These are phyloP conservation scores for Onychomys leucogaster DNA, from an alignment of 2,797 vertebrate species.

Conservation along the genomic window DNA sequence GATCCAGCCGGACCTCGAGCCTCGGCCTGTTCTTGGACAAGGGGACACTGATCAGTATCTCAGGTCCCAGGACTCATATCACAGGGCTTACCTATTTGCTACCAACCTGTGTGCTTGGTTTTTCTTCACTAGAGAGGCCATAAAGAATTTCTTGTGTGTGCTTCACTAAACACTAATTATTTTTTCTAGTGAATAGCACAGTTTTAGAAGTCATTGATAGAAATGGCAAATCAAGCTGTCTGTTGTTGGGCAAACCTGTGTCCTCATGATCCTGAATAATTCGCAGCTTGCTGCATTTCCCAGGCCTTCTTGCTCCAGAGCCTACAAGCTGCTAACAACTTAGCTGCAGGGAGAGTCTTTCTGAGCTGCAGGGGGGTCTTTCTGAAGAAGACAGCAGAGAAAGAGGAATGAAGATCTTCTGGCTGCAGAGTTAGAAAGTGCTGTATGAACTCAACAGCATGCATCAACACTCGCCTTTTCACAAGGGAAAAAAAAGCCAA, in stretches of 20 bases:
- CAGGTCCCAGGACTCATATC: not conserved
- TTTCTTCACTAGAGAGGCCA: not conserved
- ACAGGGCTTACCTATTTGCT: not conserved
- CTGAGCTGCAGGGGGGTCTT: not conserved
- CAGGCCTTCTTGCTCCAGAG: not conserved
- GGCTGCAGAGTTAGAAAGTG: slow-evolving; percentile 14
- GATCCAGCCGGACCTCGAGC: not conserved
- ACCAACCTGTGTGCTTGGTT: not conserved
- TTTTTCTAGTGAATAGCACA: slow-evolving; percentile 19
- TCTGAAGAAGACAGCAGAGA: not conserved
- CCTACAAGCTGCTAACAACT: not conserved
- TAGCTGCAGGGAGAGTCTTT: not conserved
- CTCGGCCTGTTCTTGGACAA: not conserved
- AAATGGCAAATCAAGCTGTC: not conserved
- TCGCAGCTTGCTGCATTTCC: not conserved
- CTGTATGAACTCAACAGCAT: not conserved
- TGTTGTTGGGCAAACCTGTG: not conserved
- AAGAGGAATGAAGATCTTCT: slow-evolving; percentile 37
- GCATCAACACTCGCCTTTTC: not conserved
- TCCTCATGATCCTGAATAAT: not conserved
- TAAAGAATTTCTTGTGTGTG: not conserved
- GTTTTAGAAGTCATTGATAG: slow-evolving; percentile 58
- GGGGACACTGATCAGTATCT: not conserved
- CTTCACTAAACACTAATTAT: slow-evolving; percentile 59
- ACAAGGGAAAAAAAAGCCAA: not conserved